Evolutionary conservation across 2,888 invertebrate species (phyloP).

Genomic region (Buathra laborator): DNA sequence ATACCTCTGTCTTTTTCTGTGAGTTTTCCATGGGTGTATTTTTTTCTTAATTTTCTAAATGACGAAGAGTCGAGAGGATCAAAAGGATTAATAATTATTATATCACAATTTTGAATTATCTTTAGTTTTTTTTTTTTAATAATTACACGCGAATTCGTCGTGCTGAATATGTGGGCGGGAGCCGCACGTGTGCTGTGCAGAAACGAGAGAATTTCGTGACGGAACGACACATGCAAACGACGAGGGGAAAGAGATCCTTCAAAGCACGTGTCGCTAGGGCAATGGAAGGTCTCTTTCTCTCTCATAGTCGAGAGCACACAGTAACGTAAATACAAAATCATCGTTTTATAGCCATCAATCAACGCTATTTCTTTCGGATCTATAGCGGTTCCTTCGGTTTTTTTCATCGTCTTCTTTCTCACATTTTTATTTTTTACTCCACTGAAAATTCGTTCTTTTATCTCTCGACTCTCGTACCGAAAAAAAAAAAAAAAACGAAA

Average conservation of each 20-base stretch:
- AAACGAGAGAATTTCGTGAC: background rate
- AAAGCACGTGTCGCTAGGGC: conserved; percentile 47
- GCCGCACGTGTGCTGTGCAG: conserved; percentile 36
- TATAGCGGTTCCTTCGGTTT: background rate
- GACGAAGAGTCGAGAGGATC: background rate
- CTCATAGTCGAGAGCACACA: background rate
- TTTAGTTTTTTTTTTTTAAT: background rate
- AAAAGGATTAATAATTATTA: background rate
- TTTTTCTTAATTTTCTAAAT: background rate
- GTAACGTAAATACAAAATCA: background rate
- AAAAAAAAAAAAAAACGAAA: conserved; percentile 8
- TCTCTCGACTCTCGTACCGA: conserved; percentile 1
- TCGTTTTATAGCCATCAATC: background rate
- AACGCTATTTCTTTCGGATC: background rate
- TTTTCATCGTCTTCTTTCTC: background rate
- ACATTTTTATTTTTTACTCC: background rate
- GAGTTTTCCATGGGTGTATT: background rate
- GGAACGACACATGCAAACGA: background rate
- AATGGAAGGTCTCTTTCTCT: background rate
- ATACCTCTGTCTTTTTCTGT: background rate
- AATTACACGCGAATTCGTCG: background rate
- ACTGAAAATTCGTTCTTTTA: background rate
- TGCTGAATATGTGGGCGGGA: background rate
- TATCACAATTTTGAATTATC: background rate
- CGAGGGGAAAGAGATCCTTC: background rate